Evolutionary conservation across 64 coral and sea anemone genomes (phyloP), one percentile per base, ranked within the genome.

Genomic region (Hydrozoanthus tunicans): DNA sequence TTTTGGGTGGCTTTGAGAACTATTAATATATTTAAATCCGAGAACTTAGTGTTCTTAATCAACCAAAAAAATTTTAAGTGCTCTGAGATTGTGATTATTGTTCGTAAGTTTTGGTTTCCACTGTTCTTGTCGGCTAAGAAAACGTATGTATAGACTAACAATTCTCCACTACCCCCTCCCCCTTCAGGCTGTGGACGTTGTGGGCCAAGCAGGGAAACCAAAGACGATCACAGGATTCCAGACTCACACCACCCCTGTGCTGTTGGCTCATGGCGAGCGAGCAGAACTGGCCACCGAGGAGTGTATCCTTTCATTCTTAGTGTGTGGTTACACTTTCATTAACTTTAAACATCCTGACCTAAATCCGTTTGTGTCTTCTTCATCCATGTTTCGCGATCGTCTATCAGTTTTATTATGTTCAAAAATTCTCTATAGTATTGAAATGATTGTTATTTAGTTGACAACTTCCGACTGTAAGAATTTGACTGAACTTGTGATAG

Each of bases 181-280:
- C 51, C 15, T 54, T 6, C 53, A 98, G 96, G 96, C 96, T 4
- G 96, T 98, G 4, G 96, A 98, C 86, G 93, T 94, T 1, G 96
- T 98, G n/a, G 96, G 96, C 57, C 96, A 98, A 90, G 96, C 96
- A 66, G 96, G 96, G 56, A 98, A 98, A 83, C 96, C 96, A 0
- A 98, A 98, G 71, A 95, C 96, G 23, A 98, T 98, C 71, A 98
- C 96, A 70, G 96, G 96, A 15, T 98, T 98, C 73, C 96, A 98
- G 72, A 98, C 96, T 53, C 96, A 98, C 84, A 98, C 96, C 9
- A 98, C 96, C 12, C 96, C 96, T 6, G 96, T 98, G 9, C 62
- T 98, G 53, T 90, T 98, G 7, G 96, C 96, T 24, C 92, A 98
- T 62, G 96, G 96, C 65, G 96, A 98, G 89, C 76, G 96, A 91